phyloP scores from a whole-genome alignment of 2,113 vertebrate genomes.

The Xenus cinereus region DNA sequence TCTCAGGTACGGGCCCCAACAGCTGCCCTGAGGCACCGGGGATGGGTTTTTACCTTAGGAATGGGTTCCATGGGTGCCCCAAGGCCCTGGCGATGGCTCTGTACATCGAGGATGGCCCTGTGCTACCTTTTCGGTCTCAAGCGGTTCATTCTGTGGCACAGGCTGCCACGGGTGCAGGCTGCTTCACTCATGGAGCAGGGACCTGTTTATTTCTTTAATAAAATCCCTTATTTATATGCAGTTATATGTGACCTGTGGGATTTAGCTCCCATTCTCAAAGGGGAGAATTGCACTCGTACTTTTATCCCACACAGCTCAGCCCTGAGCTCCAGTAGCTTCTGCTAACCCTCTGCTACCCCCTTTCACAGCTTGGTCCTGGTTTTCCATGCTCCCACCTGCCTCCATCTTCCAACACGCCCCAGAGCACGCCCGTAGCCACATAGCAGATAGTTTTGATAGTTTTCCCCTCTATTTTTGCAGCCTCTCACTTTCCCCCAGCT shows the following conservation, averaged over 20 bases:
- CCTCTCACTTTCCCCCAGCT: background rate
- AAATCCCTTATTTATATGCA: background rate
- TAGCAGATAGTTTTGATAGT: background rate
- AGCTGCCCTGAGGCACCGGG: accelerated
- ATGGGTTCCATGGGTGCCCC: accelerated
- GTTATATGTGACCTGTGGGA: constrained; percentile 59
- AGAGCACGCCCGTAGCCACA: accelerated
- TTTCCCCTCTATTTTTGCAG: background rate
- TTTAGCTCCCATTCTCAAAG: background rate
- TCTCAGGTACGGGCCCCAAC: background rate
- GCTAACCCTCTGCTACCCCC: background rate
- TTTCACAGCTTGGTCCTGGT: background rate
- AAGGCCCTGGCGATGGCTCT: background rate
- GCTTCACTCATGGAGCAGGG: accelerated
- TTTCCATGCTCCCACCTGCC: background rate
- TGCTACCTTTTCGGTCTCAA: accelerated
- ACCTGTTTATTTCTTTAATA: background rate
- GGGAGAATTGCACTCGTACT: too few species aligned
- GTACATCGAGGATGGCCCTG: background rate
- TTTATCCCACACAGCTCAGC: background rate
- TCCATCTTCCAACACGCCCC: background rate
- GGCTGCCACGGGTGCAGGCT: accelerated
- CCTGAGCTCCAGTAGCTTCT: background rate
- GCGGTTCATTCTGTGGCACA: accelerated
- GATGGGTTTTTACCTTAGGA: accelerated